phyloP scores from a whole-genome alignment of 2,113 vertebrate species.

The Gopherus evgoodei region DNA sequence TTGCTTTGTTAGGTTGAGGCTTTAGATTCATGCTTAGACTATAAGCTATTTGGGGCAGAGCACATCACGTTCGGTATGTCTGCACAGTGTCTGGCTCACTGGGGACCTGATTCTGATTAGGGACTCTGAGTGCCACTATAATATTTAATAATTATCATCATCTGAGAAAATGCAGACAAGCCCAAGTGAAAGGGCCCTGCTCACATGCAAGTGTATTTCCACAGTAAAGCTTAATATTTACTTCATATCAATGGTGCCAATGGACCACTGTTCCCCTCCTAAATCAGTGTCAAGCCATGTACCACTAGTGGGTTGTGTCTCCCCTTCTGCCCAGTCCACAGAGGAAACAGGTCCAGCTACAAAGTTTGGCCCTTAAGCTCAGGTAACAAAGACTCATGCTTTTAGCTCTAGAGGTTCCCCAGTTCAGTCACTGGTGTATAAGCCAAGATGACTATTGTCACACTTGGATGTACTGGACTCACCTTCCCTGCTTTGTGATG shows the following conservation, averaged over 20 bases:
- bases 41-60: background rate
- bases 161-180: background rate
- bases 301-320: background rate
- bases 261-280: background rate
- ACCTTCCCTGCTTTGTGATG: background rate
- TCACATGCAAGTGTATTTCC: background rate
- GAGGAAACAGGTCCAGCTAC: rapidly evolving
- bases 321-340: background rate
- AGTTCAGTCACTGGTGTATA: background rate
- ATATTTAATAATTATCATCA: background rate
- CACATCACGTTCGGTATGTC: background rate
- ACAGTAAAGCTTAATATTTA: background rate
- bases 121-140: background rate
- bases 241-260: background rate
- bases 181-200: background rate
- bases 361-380: rapidly evolving
- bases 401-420: background rate
- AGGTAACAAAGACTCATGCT: background rate
- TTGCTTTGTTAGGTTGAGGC: background rate
- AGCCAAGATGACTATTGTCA: background rate
- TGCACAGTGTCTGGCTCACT: background rate
- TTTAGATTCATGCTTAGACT: background rate
- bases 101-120: background rate
- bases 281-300: background rate
- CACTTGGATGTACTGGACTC: rapidly evolving